A percentile compares a stretch with the other conserved stretches of the same genome.
Evolutionary conservation across 2,888 invertebrate genomes (phyloP).

Genomic region (Pristionchus mayeri): DNA sequence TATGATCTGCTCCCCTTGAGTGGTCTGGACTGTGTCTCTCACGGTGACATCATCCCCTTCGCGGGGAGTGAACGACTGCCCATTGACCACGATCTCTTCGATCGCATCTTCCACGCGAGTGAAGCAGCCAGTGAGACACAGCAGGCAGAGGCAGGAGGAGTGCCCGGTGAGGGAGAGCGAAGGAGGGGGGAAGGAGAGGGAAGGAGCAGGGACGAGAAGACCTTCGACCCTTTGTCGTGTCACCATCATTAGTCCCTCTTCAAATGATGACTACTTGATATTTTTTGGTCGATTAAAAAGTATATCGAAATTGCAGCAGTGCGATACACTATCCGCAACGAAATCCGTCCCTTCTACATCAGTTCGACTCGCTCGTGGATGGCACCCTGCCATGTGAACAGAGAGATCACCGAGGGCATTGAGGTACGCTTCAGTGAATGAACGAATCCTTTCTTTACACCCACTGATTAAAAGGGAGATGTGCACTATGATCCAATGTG

Average conservation of each 20-base stretch:
- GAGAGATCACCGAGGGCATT: conserved; percentile 49
- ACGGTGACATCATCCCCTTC: conserved; percentile 96
- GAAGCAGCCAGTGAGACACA: conserved; percentile 48
- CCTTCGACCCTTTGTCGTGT: too few species aligned
- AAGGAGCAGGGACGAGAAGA: too few species aligned
- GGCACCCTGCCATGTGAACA: conserved; percentile 64
- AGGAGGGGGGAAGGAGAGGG: neutral
- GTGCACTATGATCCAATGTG: too few species aligned
- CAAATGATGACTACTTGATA: too few species aligned
- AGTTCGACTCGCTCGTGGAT: conserved; percentile 62
- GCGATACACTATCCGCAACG: conserved; percentile 41
- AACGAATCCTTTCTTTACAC: too few species aligned
- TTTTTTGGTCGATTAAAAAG: too few species aligned
- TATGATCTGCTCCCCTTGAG: conserved; percentile 59
- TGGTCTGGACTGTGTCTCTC: conserved; percentile 96
- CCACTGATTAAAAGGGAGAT: too few species aligned
- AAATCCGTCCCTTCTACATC: conserved; percentile 53
- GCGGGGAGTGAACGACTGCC: conserved; percentile 87
- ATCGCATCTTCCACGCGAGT: conserved; percentile 64
- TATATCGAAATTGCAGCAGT: neutral
- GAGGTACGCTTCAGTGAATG: conserved; percentile 69
- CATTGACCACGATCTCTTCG: conserved; percentile 92
- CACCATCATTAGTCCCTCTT: too few species aligned
- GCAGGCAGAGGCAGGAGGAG: neutral
- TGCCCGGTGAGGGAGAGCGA: neutral